Percentiles rank a stretch among this genome's conserved stretches.
Evolutionary conservation across 1,140 invertebrate species (phyloP).

Genomic region (Brachionus asplanchnoidis): DNA sequence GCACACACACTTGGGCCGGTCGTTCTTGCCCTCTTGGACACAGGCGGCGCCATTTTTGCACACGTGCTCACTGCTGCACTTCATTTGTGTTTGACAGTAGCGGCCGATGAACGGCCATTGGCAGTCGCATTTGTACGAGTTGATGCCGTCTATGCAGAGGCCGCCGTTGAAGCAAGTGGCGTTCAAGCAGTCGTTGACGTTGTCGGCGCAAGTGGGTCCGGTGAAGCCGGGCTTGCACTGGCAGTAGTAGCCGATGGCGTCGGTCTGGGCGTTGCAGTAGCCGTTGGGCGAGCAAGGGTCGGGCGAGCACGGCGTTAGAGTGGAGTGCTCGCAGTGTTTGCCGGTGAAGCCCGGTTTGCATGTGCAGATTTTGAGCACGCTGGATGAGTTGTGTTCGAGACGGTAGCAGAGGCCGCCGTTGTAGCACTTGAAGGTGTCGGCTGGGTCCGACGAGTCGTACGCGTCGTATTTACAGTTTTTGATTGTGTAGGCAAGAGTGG

Average conservation of each 20-base stretch:
- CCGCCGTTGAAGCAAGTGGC: constrained; percentile 81
- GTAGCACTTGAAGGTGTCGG: constrained; percentile 26
- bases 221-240: constrained; percentile 82
- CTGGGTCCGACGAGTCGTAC: not conserved
- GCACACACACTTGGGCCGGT: constrained; percentile 43
- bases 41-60: constrained; percentile 17
- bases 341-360: constrained; percentile 46
- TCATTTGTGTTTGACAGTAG: constrained; percentile 11
- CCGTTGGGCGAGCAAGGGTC: constrained; percentile 45
- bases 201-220: constrained; percentile 77
- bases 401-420: constrained; percentile 22
- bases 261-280: constrained; percentile 46
- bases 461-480: constrained; percentile 34
- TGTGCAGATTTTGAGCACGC: not conserved
- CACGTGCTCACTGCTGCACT: not conserved
- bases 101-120: constrained; percentile 13
- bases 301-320: constrained; percentile 6
- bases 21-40: constrained; percentile 64
- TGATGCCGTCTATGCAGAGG: constrained; percentile 83
- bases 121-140: constrained; percentile 60
- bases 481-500: not conserved
- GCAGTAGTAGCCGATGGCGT: constrained; percentile 61
- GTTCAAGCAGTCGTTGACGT: constrained; percentile 74
- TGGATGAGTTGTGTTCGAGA: not conserved
- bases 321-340: constrained; percentile 34